Evolutionary conservation across 2,113 vertebrate species (phyloP).

Genomic region (Leucopternis melanops): DNA sequence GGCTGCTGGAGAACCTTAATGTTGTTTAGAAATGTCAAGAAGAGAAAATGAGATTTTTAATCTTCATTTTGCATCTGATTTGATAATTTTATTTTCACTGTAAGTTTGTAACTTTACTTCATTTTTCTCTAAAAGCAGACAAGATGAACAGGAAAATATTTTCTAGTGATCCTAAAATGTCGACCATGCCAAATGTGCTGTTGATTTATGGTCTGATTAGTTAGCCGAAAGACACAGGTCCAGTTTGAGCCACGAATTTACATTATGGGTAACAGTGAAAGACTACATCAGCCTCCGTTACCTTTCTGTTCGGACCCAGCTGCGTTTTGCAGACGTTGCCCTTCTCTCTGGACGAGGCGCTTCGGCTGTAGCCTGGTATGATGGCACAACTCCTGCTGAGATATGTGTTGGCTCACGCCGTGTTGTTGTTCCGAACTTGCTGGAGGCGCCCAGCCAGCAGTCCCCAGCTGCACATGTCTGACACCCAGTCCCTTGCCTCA

Average conservation of each 20-base stretch:
- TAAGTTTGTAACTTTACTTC: background rate
- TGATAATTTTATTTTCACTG: background rate
- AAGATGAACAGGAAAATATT: background rate
- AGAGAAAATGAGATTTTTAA: background rate
- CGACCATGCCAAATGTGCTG: background rate
- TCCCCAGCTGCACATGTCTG: background rate
- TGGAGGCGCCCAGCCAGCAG: background rate
- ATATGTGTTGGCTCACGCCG: background rate
- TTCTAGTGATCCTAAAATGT: background rate
- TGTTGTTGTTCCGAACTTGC: background rate
- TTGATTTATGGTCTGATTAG: background rate
- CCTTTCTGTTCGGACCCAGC: background rate
- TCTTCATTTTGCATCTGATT: background rate
- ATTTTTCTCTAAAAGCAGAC: background rate
- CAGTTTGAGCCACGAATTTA: background rate
- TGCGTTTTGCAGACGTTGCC: background rate
- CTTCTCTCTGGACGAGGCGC: background rate
- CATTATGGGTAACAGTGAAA: background rate
- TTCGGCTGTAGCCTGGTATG: rapidly evolving
- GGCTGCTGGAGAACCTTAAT: background rate
- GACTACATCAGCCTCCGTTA: background rate
- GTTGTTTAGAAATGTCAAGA: background rate
- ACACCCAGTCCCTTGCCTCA: background rate
- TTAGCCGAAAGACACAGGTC: background rate
- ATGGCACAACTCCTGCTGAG: background rate